Percentiles rank a stretch among this genome's conserved stretches.
Conservation (phyloP, 2,797 vertebrate species). For the Argentina silus region DNA sequence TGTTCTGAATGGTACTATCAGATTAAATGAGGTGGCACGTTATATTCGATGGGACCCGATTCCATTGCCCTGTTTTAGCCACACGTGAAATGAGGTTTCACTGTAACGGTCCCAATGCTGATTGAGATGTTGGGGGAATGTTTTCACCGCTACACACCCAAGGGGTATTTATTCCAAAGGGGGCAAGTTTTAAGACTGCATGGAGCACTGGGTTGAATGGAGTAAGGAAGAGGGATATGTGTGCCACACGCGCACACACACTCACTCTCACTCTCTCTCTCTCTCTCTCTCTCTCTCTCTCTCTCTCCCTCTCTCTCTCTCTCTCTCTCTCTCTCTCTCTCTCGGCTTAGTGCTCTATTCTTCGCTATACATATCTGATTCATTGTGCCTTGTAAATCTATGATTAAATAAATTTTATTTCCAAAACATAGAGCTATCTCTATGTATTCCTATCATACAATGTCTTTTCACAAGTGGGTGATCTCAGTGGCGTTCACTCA, state of each 20-base stretch:
- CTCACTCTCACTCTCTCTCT: too few relatives aligned
- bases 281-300: too few relatives aligned
- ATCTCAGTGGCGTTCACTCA: too few relatives aligned
- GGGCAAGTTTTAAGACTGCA: neutral
- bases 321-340: neutral
- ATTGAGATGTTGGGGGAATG: constrained; percentile 22
- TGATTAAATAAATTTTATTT: too few relatives aligned
- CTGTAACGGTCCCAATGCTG: constrained; percentile 21
- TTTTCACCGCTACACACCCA: constrained; percentile 13
- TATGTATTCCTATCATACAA: too few relatives aligned
- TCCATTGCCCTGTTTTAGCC: constrained; percentile 52
- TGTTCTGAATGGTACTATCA: constrained; percentile 36
- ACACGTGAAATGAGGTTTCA: constrained; percentile 49
- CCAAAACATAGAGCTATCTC: too few relatives aligned
- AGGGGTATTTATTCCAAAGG: neutral
- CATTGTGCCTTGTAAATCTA: too few relatives aligned
- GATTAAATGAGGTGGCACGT: constrained; percentile 43
- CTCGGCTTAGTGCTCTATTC: too few relatives aligned
- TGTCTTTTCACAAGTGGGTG: too few relatives aligned
- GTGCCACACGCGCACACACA: neutral
- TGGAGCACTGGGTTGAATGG: neutral
- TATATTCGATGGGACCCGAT: constrained; percentile 26
- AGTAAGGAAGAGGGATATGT: neutral
- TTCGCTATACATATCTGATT: too few relatives aligned
- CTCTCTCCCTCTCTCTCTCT: too few relatives aligned